phyloP scores from a whole-genome alignment of 1,140 invertebrate genomes.

The Macrotrachela quadricornifera region DNA sequence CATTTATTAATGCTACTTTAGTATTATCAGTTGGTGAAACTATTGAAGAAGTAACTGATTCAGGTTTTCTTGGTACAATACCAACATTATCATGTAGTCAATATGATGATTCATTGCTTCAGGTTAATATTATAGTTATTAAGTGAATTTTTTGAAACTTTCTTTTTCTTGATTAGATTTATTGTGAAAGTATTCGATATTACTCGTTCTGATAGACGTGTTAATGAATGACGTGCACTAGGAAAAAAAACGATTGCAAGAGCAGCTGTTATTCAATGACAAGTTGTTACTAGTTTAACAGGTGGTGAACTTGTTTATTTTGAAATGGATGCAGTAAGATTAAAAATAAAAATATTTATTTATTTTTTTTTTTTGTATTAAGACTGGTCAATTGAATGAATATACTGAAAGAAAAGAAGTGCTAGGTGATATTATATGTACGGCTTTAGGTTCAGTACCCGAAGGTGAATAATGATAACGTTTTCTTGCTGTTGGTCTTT shows the following conservation, averaged over 20 bases:
- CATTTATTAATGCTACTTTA: conserved; percentile 96
- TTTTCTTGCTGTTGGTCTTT: conserved; percentile 84
- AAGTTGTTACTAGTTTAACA: conserved; percentile 88
- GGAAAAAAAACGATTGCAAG: conserved; percentile 88
- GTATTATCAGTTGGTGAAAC: conserved; percentile 98
- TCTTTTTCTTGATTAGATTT: conserved; percentile 22
- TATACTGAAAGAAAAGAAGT: conserved; percentile 90
- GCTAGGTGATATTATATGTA: conserved; percentile 86
- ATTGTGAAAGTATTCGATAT: conserved; percentile 93
- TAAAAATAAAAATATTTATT: conserved; percentile 14
- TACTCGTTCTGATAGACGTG: conserved; percentile 85
- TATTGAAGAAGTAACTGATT: conserved; percentile 98
- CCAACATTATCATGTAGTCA: conserved; percentile 88
- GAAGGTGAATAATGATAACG: conserved; percentile 77
- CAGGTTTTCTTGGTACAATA: conserved; percentile 91
- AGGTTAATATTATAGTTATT: conserved; percentile 36
- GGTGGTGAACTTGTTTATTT: conserved; percentile 97
- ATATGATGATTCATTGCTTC: conserved; percentile 84
- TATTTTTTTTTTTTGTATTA: conserved; percentile 40
- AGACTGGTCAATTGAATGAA: conserved; percentile 71
- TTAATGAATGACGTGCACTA: conserved; percentile 96
- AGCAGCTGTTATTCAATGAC: conserved; percentile 91
- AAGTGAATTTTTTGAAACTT: conserved; percentile 37
- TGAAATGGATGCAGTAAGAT: conserved; percentile 77
- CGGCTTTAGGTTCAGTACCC: conserved; percentile 85